phyloP scores from a whole-genome alignment of 1,140 invertebrate genomes.

The Drosophila auraria region DNA sequence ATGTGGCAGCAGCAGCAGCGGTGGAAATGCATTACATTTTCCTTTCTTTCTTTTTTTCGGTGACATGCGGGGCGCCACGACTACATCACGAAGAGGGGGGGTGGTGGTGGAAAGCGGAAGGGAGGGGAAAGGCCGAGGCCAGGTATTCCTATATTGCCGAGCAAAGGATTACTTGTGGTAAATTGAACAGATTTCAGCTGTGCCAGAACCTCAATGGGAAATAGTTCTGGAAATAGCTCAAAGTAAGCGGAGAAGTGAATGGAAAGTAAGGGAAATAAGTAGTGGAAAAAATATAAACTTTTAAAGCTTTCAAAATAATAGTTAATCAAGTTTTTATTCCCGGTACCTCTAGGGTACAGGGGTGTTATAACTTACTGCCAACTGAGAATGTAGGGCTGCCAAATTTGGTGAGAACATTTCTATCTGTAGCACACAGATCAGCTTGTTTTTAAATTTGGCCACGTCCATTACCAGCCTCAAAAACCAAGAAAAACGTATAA shows the following conservation, averaged over 20 bases:
- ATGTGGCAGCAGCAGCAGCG: constrained; percentile 46
- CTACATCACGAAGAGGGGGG: constrained; percentile 7
- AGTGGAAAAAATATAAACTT: neutral
- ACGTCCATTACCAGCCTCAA: too few relatives aligned
- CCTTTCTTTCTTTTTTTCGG: constrained; percentile 43
- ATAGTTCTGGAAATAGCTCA: constrained; percentile 42
- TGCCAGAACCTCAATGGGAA: constrained; percentile 40
- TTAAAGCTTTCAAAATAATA: neutral
- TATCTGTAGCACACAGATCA: too few relatives aligned
- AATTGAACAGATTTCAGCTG: constrained; percentile 69
- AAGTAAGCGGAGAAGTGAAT: constrained; percentile 25
- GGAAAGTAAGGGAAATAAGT: constrained; percentile 1
- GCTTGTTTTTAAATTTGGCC: too few relatives aligned
- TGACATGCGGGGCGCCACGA: constrained; percentile 69
- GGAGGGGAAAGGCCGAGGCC: constrained; percentile 18
- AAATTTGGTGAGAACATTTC: too few relatives aligned
- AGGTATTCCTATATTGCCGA: constrained; percentile 38
- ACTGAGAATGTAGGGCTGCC: too few relatives aligned
- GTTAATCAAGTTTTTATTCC: neutral
- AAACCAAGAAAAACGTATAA: too few relatives aligned
- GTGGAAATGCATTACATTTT: constrained; percentile 75
- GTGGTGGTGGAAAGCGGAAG: neutral
- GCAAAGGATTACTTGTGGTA: constrained; percentile 45
- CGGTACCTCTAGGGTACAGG: too few relatives aligned
- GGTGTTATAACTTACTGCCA: too few relatives aligned